phyloP scores from a whole-genome alignment of 2,797 vertebrate genomes.

The Taenioides sp. region DNA sequence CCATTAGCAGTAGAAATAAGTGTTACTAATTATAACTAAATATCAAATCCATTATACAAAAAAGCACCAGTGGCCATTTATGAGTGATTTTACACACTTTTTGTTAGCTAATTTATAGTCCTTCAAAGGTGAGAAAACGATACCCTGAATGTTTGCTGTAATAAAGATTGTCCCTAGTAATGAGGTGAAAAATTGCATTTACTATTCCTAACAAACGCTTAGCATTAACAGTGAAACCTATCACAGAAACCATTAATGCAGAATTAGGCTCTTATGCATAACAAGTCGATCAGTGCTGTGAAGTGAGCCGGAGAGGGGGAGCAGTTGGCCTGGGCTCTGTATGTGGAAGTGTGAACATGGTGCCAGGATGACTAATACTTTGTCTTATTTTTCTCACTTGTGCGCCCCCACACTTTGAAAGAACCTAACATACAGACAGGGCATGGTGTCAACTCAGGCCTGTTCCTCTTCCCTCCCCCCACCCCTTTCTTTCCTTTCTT shows the following conservation, averaged over 20 bases:
- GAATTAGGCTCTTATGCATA: constrained; percentile 57
- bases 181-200: constrained; percentile 64
- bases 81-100: constrained; percentile 16
- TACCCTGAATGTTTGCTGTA: constrained; percentile 20
- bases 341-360: constrained; percentile 55
- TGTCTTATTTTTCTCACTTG: constrained; percentile 59
- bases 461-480: constrained; percentile 38
- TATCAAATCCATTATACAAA: constrained; percentile 13
- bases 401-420: constrained; percentile 34
- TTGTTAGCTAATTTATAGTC: constrained; percentile 27
- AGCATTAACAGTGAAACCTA: constrained; percentile 63
- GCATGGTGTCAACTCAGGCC: constrained; percentile 53
- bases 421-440: constrained; percentile 52
- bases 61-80: neutral
- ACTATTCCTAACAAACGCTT: constrained; percentile 67
- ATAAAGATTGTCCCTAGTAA: constrained; percentile 51
- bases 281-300: constrained; percentile 62
- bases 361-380: constrained; percentile 54
- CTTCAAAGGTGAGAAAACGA: constrained; percentile 27
- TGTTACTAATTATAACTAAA: neutral
- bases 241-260: constrained; percentile 64
- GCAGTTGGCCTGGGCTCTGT: constrained; percentile 54
- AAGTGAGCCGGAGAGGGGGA: constrained; percentile 62
- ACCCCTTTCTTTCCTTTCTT: constrained; percentile 58
- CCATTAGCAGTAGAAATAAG: neutral